phyloP scores from a whole-genome alignment of 2,113 vertebrate genomes.

The Eurystomus gularis region DNA sequence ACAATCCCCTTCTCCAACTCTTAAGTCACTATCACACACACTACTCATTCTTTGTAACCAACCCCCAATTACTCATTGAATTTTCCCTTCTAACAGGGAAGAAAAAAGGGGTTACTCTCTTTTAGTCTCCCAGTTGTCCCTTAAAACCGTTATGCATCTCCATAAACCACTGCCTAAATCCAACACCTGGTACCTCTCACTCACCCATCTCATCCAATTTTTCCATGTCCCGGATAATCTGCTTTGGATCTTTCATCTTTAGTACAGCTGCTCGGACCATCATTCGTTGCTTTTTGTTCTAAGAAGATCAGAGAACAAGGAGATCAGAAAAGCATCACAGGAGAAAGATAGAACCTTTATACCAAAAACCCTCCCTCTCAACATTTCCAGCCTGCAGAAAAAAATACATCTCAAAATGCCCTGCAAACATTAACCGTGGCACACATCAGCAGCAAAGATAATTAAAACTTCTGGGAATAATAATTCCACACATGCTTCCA shows the following conservation, averaged over 20 bases:
- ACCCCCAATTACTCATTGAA: neutral
- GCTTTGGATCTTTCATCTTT: conserved; percentile 99
- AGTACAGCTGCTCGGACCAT: conserved; percentile 98
- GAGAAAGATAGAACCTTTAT: neutral
- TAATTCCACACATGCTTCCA: neutral
- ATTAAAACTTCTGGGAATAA: neutral
- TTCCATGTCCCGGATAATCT: conserved; percentile 98
- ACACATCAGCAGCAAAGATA: neutral
- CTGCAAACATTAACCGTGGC: neutral
- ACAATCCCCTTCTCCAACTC: neutral
- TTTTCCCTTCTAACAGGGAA: neutral
- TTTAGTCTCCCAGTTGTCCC: neutral
- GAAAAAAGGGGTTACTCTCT: neutral
- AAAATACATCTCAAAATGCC: neutral
- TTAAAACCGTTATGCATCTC: neutral
- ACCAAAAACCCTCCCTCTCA: neutral
- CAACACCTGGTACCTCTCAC: neutral
- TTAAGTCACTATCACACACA: neutral
- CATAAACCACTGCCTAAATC: neutral
- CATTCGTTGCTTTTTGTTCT: conserved; percentile 99
- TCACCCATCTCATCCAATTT: conserved; percentile 99
- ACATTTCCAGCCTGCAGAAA: neutral
- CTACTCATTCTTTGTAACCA: neutral
- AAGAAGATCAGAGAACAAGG: neutral
- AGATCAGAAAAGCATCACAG: neutral